Conservation (phyloP, 2,888 invertebrate species). For the Lepetodrilus schrolli region DNA sequence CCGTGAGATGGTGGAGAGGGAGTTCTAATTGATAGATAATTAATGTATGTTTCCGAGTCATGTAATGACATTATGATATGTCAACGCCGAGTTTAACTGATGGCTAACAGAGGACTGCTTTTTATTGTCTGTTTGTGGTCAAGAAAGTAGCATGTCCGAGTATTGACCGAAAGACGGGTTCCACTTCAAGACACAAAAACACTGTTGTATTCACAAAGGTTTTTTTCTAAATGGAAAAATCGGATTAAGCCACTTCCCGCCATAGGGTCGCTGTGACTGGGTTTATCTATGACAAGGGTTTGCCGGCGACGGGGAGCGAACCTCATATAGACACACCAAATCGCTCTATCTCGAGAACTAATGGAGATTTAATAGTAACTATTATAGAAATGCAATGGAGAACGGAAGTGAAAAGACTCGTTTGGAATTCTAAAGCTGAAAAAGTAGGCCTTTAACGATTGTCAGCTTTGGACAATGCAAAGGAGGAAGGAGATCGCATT, state of each 20-base stretch:
- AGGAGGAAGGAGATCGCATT: too few species aligned
- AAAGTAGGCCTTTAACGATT: neutral
- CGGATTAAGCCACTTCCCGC: neutral
- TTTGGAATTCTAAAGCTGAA: constrained; percentile 17
- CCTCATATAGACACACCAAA: neutral
- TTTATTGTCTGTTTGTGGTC: neutral
- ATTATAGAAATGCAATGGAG: constrained; percentile 12
- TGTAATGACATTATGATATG: constrained; percentile 6
- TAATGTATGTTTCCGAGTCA: constrained; percentile 8
- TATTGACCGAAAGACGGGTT: neutral
- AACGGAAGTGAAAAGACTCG: constrained; percentile 25
- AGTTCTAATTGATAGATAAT: constrained; percentile 22
- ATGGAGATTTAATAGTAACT: constrained; percentile 22
- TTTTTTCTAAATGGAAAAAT: neutral
- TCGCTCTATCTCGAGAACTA: constrained; percentile 9
- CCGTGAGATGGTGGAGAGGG: neutral
- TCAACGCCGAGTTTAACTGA: constrained; percentile 5
- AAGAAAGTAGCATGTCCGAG: neutral
- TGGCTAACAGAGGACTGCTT: neutral
- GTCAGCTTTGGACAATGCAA: neutral
- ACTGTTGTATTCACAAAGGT: neutral
- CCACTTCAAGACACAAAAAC: constrained; percentile 11
- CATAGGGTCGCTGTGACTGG: neutral
- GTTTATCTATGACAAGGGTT: neutral
- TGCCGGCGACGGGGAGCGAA: neutral